Evolutionary conservation across 2,797 vertebrate species (phyloP).

Genomic region (Premnoplex brunnescens): DNA sequence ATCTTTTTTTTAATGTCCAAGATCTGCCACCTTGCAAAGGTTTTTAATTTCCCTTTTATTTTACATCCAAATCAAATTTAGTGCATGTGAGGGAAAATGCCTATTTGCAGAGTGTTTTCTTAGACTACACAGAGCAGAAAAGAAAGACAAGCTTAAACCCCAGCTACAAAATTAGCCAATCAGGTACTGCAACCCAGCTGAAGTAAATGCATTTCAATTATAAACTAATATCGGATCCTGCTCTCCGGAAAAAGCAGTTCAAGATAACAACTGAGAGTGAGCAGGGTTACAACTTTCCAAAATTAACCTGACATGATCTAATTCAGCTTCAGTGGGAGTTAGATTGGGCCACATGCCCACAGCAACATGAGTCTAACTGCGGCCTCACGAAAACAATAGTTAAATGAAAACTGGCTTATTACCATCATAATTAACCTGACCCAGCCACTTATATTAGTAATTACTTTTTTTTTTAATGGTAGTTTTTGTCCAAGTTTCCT

Average conservation of each 20-base stretch:
- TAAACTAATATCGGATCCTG: not conserved
- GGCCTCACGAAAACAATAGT: not conserved
- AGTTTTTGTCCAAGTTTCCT: not conserved
- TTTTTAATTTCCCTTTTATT: not conserved
- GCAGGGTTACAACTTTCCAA: not conserved
- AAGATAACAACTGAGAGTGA: not conserved
- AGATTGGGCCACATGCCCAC: not conserved
- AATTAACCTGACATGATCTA: constrained; percentile 23
- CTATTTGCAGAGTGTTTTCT: not conserved
- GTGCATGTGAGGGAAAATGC: not conserved
- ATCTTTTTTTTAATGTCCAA: not conserved
- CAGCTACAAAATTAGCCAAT: not conserved
- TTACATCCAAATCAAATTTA: not conserved
- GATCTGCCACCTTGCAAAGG: not conserved
- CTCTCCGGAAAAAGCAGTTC: not conserved
- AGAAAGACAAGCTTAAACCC: not conserved
- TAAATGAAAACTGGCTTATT: not conserved
- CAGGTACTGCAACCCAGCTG: not conserved
- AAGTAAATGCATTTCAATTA: not conserved
- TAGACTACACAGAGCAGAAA: not conserved
- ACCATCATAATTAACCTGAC: not conserved
- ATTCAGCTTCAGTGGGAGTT: not conserved
- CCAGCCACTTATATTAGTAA: not conserved
- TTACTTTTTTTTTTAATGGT: not conserved
- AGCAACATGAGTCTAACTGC: not conserved